These are phyloP conservation scores for Iselma pallidipennis DNA, from an alignment of 2,888 invertebrate species.

Conservation along the genomic window DNA sequence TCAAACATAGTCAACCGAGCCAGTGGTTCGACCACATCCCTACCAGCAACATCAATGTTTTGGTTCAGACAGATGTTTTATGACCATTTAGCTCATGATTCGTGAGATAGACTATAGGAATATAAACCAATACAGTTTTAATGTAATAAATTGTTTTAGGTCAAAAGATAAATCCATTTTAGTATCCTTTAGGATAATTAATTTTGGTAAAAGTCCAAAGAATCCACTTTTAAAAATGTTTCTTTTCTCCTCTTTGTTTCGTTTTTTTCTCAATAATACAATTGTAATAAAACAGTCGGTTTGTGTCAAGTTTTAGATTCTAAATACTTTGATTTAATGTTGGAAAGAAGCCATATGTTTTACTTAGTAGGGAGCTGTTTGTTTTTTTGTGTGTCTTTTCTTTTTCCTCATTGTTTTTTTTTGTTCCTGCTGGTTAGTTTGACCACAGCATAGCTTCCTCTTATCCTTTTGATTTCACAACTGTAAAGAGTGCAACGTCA, in stretches of 20 bases:
- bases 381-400: background rate
- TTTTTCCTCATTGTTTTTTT: background rate
- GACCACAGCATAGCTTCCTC: conserved; percentile 16
- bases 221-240: background rate
- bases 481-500: conserved; percentile 8
- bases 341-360: conserved; percentile 18
- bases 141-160: background rate
- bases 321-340: conserved; percentile 21
- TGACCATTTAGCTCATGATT: too few species aligned
- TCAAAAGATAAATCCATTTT: background rate
- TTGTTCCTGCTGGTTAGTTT: conserved; percentile 15
- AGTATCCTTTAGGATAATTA: background rate
- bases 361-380: conserved; percentile 14
- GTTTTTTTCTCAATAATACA: background rate
- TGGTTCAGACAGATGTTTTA: too few species aligned
- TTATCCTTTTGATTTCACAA: conserved; percentile 9
- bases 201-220: background rate
- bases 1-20: too few species aligned
- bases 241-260: background rate
- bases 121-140: too few species aligned
- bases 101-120: too few species aligned
- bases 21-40: too few species aligned
- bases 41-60: too few species aligned
- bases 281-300: conserved; percentile 16
- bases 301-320: conserved; percentile 18